Evolutionary conservation across 2,888 invertebrate species (phyloP).

Genomic region (Aphodius granarius): DNA sequence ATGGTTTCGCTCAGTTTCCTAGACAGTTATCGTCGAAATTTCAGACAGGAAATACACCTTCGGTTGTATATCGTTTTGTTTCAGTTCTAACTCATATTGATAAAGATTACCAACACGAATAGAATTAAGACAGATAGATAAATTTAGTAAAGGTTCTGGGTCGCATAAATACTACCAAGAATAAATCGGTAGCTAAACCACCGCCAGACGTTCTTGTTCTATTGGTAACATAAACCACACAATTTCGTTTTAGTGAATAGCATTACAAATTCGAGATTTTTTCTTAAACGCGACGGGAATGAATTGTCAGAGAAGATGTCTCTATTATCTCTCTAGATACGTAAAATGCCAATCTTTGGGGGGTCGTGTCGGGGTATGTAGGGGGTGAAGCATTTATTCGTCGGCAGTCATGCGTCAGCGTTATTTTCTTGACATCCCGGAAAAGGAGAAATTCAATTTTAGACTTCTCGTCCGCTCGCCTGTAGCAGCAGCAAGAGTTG

Average conservation of each 20-base stretch:
- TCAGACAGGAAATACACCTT: neutral
- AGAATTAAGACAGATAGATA: too few relatives aligned
- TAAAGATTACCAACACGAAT: too few relatives aligned
- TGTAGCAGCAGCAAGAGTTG: neutral
- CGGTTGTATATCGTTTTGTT: neutral
- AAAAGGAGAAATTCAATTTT: slow-evolving; percentile 19
- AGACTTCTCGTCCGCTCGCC: neutral
- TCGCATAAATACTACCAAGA: too few relatives aligned
- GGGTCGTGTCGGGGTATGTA: neutral
- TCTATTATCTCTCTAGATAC: neutral
- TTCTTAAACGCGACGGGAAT: neutral
- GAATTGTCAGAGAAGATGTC: neutral
- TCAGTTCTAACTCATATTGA: neutral
- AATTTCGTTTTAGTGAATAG: neutral
- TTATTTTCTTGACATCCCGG: slow-evolving; percentile 20
- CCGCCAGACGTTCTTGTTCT: neutral
- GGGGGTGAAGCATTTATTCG: neutral
- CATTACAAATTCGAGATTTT: too few relatives aligned
- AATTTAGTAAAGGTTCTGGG: too few relatives aligned
- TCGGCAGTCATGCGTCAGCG: slow-evolving; percentile 16
- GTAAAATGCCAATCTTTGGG: neutral
- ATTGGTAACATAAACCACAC: neutral
- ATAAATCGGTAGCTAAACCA: too few relatives aligned
- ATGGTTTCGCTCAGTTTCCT: neutral
- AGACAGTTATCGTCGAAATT: too few relatives aligned